Conservation (phyloP, 1,140 invertebrate species). For the Archivesica marissinica region DNA sequence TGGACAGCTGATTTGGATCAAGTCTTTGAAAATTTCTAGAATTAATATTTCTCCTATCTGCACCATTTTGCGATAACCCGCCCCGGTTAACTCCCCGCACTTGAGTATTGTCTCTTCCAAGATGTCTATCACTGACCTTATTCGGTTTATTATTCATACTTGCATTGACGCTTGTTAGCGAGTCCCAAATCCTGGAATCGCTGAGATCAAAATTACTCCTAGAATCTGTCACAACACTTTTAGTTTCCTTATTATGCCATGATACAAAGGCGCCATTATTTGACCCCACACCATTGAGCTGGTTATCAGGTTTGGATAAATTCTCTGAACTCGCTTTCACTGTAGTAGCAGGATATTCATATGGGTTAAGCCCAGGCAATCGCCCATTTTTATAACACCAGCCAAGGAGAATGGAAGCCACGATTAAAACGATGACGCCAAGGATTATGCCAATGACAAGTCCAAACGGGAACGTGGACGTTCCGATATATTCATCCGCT, state of each 20-base stretch:
- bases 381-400: constrained; percentile 59
- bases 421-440: constrained; percentile 37
- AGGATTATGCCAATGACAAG: constrained; percentile 53
- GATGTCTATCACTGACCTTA: neutral
- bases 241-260: constrained; percentile 52
- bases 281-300: neutral
- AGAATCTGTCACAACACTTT: constrained; percentile 16
- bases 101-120: neutral
- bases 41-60: neutral
- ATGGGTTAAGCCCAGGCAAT: constrained; percentile 44
- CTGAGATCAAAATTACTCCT: constrained; percentile 55
- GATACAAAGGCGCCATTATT: constrained; percentile 53
- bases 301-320: neutral
- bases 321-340: constrained; percentile 29
- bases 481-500: constrained; percentile 41
- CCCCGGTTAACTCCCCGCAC: no score
- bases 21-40: constrained; percentile 12
- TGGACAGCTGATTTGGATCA: constrained; percentile 53
- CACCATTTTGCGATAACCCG: neutral
- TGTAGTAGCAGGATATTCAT: constrained; percentile 14
- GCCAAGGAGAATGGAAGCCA: constrained; percentile 31
- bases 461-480: constrained; percentile 21
- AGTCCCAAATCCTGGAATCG: constrained; percentile 53
- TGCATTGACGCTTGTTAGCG: constrained; percentile 45
- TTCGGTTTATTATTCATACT: constrained; percentile 14